Evolutionary conservation across 2,888 invertebrate species (phyloP).

Genomic region (Parnassius apollo): DNA sequence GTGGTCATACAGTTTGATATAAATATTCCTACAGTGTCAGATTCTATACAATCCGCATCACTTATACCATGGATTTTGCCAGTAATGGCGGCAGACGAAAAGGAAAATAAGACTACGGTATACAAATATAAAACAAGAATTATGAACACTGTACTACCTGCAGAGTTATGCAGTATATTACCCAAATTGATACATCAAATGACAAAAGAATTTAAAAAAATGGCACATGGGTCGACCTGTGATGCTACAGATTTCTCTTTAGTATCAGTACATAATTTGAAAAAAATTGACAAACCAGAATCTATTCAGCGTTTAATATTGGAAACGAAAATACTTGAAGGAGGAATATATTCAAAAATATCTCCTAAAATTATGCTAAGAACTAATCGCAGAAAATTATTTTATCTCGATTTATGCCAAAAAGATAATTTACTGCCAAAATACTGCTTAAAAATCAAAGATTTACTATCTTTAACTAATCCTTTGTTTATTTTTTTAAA

Average conservation of each 20-base stretch:
- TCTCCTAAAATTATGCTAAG: neutral
- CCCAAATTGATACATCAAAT: slow-evolving; percentile 57
- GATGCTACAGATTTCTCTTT: neutral
- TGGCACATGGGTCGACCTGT: neutral
- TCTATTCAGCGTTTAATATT: neutral
- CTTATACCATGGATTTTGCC: slow-evolving; percentile 39
- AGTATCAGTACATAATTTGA: neutral
- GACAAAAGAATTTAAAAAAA: slow-evolving; percentile 35
- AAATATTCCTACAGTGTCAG: slow-evolving; percentile 39
- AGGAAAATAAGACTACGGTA: slow-evolving; percentile 47
- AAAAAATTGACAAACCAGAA: neutral
- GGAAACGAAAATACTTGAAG: neutral
- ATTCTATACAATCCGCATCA: slow-evolving; percentile 32
- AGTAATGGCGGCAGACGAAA: slow-evolving; percentile 40
- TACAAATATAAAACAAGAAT: slow-evolving; percentile 62
- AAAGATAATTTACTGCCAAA: neutral
- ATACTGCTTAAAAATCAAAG: slow-evolving; percentile 9
- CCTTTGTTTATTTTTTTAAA: neutral
- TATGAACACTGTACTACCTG: slow-evolving; percentile 61
- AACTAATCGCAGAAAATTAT: neutral
- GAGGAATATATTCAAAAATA: slow-evolving; percentile 3
- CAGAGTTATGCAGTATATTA: slow-evolving; percentile 63
- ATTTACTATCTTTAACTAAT: neutral
- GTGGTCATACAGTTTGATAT: slow-evolving; percentile 64
- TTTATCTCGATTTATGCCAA: neutral